Conservation (phyloP, 2,888 invertebrate genomes). For the Morpho helenor region DNA sequence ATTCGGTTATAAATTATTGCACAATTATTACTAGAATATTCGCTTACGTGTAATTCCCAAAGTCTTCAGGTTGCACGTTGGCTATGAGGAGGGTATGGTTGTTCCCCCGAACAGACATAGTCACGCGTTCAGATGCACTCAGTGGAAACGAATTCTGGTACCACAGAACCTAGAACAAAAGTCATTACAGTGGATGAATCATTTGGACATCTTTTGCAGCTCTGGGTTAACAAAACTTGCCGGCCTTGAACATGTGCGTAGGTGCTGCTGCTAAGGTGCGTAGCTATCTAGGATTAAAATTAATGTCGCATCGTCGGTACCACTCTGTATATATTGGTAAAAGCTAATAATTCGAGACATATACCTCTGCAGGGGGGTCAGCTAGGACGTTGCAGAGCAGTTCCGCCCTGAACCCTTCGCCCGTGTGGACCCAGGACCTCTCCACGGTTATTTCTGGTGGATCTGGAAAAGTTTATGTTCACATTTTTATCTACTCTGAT, state of each 20-base stretch:
- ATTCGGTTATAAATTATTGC: no score
- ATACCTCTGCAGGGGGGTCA: constrained; percentile 83
- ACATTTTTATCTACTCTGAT: no score
- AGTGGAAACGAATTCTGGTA: constrained; percentile 85
- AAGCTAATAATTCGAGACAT: not conserved
- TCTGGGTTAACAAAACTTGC: no score
- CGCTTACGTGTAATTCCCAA: constrained; percentile 83
- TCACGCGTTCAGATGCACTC: constrained; percentile 82
- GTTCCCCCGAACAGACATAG: constrained; percentile 84
- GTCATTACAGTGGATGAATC: no score
- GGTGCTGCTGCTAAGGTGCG: no score
- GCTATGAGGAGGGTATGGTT: constrained; percentile 83
- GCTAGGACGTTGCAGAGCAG: constrained; percentile 84
- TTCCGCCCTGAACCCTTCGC: constrained; percentile 84
- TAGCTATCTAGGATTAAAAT: no score
- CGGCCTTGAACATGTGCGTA: no score
- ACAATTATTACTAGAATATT: no score
- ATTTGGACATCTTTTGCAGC: no score
- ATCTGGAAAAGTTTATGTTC: constrained; percentile 57
- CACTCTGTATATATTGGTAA: no score
- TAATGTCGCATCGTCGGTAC: no score
- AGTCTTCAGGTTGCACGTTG: constrained; percentile 84
- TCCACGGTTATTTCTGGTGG: constrained; percentile 85
- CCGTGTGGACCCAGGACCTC: constrained; percentile 84
- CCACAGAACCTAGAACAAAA: constrained; percentile 80